Evolutionary conservation across 2,888 invertebrate species (phyloP).

Genomic region (Lacanobia wlatinum): DNA sequence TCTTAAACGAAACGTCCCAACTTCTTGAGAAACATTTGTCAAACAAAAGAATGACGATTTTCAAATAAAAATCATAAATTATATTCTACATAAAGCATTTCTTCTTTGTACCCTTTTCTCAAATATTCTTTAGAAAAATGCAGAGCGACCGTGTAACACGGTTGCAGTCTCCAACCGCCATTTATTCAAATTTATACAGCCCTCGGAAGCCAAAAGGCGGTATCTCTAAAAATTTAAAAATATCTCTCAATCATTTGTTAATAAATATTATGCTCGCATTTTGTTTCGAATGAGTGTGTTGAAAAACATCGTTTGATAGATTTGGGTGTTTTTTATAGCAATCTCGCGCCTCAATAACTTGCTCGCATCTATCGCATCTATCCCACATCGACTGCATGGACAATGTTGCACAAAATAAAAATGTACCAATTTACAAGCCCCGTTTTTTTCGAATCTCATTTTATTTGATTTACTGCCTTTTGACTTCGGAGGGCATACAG

Average conservation of each 20-base stretch:
- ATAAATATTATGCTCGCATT: no score
- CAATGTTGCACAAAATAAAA: no score
- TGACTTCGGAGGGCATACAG: constrained; percentile 69
- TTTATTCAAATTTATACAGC: constrained; percentile 87
- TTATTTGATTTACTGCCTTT: neutral
- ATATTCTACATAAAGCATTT: constrained; percentile 15
- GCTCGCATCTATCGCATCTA: no score
- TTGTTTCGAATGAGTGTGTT: no score
- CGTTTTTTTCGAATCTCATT: no score
- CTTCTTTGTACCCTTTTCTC: constrained; percentile 23
- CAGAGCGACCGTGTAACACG: constrained; percentile 71
- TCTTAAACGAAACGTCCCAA: neutral
- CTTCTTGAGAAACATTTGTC: neutral
- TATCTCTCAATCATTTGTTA: no score
- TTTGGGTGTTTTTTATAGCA: no score
- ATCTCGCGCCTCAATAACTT: no score
- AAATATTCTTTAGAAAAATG: constrained; percentile 68
- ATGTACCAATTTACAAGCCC: no score
- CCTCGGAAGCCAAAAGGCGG: constrained; percentile 35
- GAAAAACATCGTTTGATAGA: no score
- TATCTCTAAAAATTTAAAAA: neutral
- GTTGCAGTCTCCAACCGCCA: constrained; percentile 71
- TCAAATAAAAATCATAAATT: constrained; percentile 26
- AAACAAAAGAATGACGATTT: constrained; percentile 11
- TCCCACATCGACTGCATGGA: no score